Percentiles rank a stretch among this genome's conserved stretches.
Conservation (phyloP, 2,888 invertebrate species). For the Mythimna loreyi region DNA sequence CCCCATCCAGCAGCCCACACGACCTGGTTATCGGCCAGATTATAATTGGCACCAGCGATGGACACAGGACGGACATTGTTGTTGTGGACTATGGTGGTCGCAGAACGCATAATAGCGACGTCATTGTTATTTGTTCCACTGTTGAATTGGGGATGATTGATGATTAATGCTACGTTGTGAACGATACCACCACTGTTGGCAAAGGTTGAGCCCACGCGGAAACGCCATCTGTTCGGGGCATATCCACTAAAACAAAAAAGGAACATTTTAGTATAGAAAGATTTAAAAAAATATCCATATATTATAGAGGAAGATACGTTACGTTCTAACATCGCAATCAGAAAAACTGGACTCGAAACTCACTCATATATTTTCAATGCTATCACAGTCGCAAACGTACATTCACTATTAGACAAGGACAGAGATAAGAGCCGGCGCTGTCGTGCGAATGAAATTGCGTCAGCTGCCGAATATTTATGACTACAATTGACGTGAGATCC, state of each 20-base stretch:
- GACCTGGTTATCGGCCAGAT: slow-evolving; percentile 69
- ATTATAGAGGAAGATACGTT: too few species aligned
- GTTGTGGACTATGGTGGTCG: slow-evolving; percentile 26
- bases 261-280: neutral
- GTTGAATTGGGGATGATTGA: slow-evolving; percentile 65
- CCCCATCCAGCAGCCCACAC: slow-evolving; percentile 82
- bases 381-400: too few species aligned
- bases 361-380: too few species aligned
- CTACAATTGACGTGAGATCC: too few species aligned
- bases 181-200: slow-evolving; percentile 70
- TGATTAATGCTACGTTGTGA: slow-evolving; percentile 44
- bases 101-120: slow-evolving; percentile 65
- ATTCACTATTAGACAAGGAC: too few species aligned
- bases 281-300: too few species aligned
- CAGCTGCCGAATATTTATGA: too few species aligned
- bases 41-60: slow-evolving; percentile 70
- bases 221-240: slow-evolving; percentile 59
- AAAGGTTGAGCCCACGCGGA: slow-evolving; percentile 67
- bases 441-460: too few species aligned
- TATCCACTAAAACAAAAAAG: slow-evolving; percentile 59
- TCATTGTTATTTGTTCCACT: slow-evolving; percentile 62
- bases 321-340: too few species aligned
- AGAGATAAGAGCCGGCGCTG: too few species aligned
- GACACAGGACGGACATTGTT: slow-evolving; percentile 27
- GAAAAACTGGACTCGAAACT: too few species aligned